Conservation (phyloP, 2,113 vertebrate species). For the Onychostruthus taczanowskii region DNA sequence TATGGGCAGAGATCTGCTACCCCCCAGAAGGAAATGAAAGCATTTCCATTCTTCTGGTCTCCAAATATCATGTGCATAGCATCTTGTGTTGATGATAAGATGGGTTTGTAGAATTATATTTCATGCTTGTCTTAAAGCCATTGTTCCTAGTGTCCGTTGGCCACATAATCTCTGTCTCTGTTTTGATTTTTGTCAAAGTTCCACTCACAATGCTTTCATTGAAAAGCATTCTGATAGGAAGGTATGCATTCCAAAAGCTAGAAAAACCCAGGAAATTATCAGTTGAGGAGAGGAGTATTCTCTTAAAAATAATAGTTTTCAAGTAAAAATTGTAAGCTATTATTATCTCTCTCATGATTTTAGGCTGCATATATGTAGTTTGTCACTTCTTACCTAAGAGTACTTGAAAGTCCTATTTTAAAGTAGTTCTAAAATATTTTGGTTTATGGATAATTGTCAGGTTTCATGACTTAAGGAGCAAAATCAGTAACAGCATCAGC, state of each 20-base stretch:
- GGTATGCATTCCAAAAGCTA: neutral
- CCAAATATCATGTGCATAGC: neutral
- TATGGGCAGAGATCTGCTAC: neutral
- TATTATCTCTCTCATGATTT: neutral
- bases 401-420: neutral
- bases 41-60: neutral
- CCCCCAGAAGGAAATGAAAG: neutral
- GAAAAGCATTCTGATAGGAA: neutral
- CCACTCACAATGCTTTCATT: neutral
- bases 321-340: neutral
- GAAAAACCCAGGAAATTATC: neutral
- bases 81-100: neutral
- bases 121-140: neutral
- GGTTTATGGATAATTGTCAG: neutral
- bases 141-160: neutral
- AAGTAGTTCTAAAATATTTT: neutral
- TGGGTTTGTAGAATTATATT: neutral
- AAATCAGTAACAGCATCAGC: neutral
- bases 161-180: neutral
- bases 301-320: neutral
- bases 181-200: neutral
- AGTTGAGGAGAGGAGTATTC: neutral
- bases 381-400: neutral
- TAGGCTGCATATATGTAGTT: neutral
- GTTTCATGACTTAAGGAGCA: neutral